Conservation (phyloP, 35 echinoderm and acorn worm genomes). For the Ptychodera flava region DNA sequence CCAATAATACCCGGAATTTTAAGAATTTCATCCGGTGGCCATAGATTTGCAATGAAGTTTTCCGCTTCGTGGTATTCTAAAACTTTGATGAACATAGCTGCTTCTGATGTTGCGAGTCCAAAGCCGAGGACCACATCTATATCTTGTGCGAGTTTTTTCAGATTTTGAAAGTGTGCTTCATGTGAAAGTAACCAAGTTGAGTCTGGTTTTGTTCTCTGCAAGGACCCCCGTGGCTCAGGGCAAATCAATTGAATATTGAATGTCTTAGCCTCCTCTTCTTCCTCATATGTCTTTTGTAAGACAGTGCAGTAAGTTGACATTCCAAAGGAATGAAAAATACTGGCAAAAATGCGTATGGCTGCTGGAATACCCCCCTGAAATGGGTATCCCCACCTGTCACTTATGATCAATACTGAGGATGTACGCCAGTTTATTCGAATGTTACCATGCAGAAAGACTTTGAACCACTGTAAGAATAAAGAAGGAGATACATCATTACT, state of each 20-base stretch:
- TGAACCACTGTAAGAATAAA: no score
- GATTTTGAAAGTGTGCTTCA: background rate
- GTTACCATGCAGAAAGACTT: no score
- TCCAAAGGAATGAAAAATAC: background rate
- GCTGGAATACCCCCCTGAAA: background rate
- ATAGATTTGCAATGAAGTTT: background rate
- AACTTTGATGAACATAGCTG: background rate
- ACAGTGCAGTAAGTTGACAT: background rate
- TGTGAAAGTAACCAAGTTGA: background rate
- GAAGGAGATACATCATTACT: no score
- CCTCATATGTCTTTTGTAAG: background rate
- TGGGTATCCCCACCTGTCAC: background rate
- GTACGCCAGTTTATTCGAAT: no score
- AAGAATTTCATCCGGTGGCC: background rate
- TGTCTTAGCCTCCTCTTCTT: background rate
- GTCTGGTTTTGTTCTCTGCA: background rate
- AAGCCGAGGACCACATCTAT: background rate
- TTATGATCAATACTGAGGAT: background rate
- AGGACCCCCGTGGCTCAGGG: background rate
- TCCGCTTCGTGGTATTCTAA: background rate
- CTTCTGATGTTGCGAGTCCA: background rate
- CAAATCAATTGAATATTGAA: background rate
- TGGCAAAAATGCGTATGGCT: background rate
- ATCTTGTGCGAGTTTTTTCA: background rate
- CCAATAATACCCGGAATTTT: background rate